A percentile compares a stretch with the other conserved stretches of the same genome.
These are phyloP conservation scores for Vombatus ursinus DNA, from an alignment of 2,113 vertebrate genomes.

Conservation along the genomic window DNA sequence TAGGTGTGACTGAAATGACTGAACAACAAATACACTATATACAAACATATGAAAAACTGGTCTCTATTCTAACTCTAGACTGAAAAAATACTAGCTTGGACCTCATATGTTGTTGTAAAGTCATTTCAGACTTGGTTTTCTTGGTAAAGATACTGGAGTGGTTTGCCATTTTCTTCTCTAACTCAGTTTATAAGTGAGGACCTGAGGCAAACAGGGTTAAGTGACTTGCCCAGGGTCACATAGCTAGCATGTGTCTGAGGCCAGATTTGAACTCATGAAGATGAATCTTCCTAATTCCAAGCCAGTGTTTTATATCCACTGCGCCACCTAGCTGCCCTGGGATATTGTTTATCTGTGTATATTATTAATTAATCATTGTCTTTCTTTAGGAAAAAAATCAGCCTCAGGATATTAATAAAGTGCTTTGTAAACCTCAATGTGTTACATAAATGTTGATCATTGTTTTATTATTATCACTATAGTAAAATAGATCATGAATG, in stretches of 20 bases:
- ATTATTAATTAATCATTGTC: not conserved
- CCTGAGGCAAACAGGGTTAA: not conserved
- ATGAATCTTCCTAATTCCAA: too few relatives aligned
- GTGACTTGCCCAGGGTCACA: too few relatives aligned
- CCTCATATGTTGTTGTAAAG: not conserved
- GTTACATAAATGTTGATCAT: not conserved
- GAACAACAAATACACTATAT: not conserved
- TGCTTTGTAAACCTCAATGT: not conserved
- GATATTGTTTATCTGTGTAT: not conserved
- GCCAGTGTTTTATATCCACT: too few relatives aligned
- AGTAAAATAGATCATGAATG: not conserved
- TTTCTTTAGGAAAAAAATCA: conserved; percentile 11
- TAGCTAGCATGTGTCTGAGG: too few relatives aligned
- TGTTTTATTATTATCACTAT: not conserved
- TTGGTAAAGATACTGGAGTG: too few relatives aligned
- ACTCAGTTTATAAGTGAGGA: too few relatives aligned
- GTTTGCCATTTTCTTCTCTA: too few relatives aligned
- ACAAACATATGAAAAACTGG: not conserved
- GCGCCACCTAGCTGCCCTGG: too few relatives aligned
- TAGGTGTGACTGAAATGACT: too few relatives aligned
- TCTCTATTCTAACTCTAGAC: not conserved
- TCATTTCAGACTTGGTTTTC: too few relatives aligned
- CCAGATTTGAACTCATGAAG: too few relatives aligned
- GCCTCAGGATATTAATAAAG: conserved; percentile 4
- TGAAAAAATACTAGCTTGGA: not conserved